Evolutionary conservation across 2,113 vertebrate species (phyloP), one percentile per base, ranked within the genome.

Genomic region (Lanius ludovicianus): DNA sequence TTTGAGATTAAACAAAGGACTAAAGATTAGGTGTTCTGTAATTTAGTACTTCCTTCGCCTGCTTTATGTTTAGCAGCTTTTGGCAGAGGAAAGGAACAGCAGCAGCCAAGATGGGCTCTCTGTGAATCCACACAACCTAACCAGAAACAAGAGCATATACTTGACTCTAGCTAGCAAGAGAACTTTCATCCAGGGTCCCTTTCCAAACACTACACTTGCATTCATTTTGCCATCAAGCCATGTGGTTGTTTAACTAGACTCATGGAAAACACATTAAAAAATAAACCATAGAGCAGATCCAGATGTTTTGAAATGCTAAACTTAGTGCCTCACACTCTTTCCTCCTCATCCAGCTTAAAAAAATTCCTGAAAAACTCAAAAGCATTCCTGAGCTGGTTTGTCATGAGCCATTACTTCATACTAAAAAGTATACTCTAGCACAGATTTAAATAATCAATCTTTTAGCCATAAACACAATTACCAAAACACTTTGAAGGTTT

Each of bases 241-340:
- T 92, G 89, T 83, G 89, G 81, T 71, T 90, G 76, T 94, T 96
- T 92, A 89, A 96, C 73, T 57, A 91, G 52, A 44, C 50, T 93
- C 87, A 95, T 89, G 96, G 94, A 97, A 97, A 96, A 95, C 89
- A 92, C 91, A 83, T 96, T 89, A 92, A 91, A 95, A 97, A 96
- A 96, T 95, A 96, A 96, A 95, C 70, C 16, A 47, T n/a, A 96
- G 93, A 96, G 59, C 70, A 84, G 78, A 92, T 95, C 96, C 96
- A 97, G 96, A 97, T 97, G 96, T 95, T 95, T 76, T 89, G 60
- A 93, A 96, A 97, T 70, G 94, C 74, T 97, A 73, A 96, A 95
- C 84, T 86, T 84, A 89, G 94, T 93, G 78, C 96, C 87, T 96
- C 75, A 64, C 62, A 85, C 94, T 93, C 81, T 83, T 86, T 42